Evolutionary conservation across 2,797 vertebrate genomes (phyloP), one percentile per base, ranked within the genome.

Genomic region (Siniperca obscura): DNA sequence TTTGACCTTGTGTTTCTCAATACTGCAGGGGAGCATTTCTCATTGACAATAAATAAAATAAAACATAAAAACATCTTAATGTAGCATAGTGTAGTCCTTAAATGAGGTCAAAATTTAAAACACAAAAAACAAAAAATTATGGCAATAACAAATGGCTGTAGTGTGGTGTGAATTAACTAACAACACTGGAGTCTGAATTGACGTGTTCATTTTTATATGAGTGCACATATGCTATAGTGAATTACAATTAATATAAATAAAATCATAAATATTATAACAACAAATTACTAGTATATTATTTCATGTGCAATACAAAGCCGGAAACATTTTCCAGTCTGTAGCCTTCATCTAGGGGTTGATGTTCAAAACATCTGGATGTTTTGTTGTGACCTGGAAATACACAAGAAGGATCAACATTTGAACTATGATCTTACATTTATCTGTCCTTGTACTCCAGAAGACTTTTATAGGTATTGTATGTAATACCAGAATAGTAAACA

Each of bases 331-430:
- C 11, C 2, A 2, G 30, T 61, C 30, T 46, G 13, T 34, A 72
- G 16, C 5, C 34, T 66, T 90, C 40, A 83, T 81, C 40, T 7
- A 19, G 61, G 30, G 46, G 55, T 42, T 81, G 55, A 62, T 53
- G 34, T 76, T 75, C 21, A 46, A 57, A 69, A 77, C 50, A 5
- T 85, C 82, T 77, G 70, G 87, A 53, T 9, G 60, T 65, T 70
- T 76, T 30, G 76, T 83, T 76, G 53, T 75, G 46, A 68, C 69
- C 90, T 91, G 68, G 1, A 67, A 52, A 80, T 50, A 80, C 10
- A 84, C 25, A 81, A 73, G 27, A 30, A 53, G 67, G 56, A 65
- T 59, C 68, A 42, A 34, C 21, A 62, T 67, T 42, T 66, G 9
- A 62, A 61, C 3, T 30, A 16, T 44, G 44, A 59, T 70, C 2